Evolutionary conservation across 2,797 vertebrate genomes (phyloP).

Genomic region (Heterohyrax brucei): DNA sequence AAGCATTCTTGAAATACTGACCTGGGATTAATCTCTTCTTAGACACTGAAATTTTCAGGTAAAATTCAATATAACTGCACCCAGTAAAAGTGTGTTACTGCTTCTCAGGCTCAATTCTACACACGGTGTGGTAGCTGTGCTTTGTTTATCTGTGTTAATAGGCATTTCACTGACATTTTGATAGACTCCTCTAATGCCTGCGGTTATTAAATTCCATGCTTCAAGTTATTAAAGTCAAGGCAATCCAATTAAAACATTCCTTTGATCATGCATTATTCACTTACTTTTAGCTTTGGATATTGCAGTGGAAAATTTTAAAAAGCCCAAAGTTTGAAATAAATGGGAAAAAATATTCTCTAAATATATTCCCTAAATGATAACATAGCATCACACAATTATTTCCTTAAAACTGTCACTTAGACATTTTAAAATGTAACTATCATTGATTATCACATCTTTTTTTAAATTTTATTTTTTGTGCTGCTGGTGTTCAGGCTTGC

Average conservation of each 20-base stretch:
- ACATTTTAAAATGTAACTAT: conserved; percentile 31
- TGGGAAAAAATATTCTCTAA: neutral
- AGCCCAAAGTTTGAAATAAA: neutral
- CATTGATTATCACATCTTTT: neutral
- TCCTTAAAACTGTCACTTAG: neutral
- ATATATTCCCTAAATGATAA: conserved; percentile 21
- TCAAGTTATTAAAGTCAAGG: conserved; percentile 74
- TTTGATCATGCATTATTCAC: conserved; percentile 18
- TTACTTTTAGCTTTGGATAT: conserved; percentile 70
- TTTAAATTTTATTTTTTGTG: neutral
- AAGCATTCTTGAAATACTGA: conserved; percentile 10
- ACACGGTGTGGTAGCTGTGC: neutral
- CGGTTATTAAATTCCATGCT: conserved; percentile 70
- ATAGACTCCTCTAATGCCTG: conserved; percentile 26
- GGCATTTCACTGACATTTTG: conserved; percentile 73
- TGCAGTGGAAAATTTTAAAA: conserved; percentile 7
- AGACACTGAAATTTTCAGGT: conserved; percentile 22
- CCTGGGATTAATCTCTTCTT: conserved; percentile 27
- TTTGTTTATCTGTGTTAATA: conserved; percentile 69
- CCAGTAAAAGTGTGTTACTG: conserved; percentile 35
- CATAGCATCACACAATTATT: neutral
- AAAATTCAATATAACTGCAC: neutral
- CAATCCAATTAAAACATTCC: conserved; percentile 56
- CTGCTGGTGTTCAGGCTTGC: neutral
- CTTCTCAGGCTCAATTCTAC: conserved; percentile 11